Evolutionary conservation across 2,113 vertebrate genomes (phyloP).

Genomic region (Petromus typicus): DNA sequence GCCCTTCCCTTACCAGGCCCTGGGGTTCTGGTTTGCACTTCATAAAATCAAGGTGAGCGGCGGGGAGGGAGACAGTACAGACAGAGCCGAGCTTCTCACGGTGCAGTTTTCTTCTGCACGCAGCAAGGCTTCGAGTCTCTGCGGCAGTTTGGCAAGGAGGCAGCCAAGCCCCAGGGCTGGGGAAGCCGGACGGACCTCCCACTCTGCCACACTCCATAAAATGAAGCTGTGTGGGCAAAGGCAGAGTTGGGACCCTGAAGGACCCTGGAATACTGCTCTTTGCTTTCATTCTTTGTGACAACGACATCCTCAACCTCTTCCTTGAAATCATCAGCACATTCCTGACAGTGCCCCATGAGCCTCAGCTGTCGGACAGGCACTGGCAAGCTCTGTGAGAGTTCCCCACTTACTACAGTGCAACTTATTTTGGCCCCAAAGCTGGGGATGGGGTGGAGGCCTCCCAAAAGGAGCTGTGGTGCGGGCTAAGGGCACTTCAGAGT

Average conservation of each 20-base stretch:
- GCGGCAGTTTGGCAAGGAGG: slow-evolving; percentile 76
- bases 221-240: neutral
- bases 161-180: slow-evolving; percentile 37
- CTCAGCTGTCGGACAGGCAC: neutral
- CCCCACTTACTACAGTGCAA: neutral
- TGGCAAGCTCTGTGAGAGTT: neutral
- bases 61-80: neutral
- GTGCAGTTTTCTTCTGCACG: slow-evolving; percentile 76
- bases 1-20: slow-evolving; percentile 39
- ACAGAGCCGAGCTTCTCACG: slow-evolving; percentile 39
- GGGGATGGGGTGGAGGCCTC: neutral
- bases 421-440: neutral
- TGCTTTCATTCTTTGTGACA: slow-evolving; percentile 26
- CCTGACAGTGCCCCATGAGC: neutral
- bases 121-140: slow-evolving; percentile 75
- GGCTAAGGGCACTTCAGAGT: neutral
- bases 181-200: neutral
- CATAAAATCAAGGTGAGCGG: slow-evolving; percentile 67
- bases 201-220: neutral
- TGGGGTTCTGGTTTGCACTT: slow-evolving; percentile 75
- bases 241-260: neutral
- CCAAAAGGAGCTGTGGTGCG: neutral
- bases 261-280: neutral
- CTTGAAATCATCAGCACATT: neutral
- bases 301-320: neutral